Evolutionary conservation across 2,888 invertebrate genomes (phyloP).

Genomic region (Campaea margaritaria): DNA sequence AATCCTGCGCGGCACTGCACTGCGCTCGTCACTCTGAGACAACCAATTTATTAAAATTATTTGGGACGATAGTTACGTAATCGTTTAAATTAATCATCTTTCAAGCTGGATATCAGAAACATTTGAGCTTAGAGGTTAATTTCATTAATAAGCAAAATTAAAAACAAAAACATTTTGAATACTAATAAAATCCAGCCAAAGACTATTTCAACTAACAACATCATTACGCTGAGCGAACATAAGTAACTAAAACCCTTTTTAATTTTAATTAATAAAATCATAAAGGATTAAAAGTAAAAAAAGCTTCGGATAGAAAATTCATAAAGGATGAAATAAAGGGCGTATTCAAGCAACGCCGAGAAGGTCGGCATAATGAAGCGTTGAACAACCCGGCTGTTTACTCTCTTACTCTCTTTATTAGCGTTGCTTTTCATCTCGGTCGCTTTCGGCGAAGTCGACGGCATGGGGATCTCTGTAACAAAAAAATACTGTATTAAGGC

Average conservation of each 20-base stretch:
- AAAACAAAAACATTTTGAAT: not conserved
- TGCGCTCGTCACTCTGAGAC: too few species aligned
- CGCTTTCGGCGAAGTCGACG: slow-evolving; percentile 93
- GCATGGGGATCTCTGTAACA: slow-evolving; percentile 92
- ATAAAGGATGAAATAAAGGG: slow-evolving; percentile 15
- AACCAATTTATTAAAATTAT: too few species aligned
- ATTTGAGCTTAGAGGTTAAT: too few species aligned
- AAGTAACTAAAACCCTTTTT: slow-evolving; percentile 1
- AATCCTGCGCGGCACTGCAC: too few species aligned
- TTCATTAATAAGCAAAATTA: too few species aligned
- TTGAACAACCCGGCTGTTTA: slow-evolving; percentile 41
- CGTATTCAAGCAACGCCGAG: slow-evolving; percentile 7
- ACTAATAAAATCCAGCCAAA: not conserved
- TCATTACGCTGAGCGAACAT: not conserved
- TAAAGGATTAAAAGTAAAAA: slow-evolving; percentile 20
- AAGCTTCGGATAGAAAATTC: slow-evolving; percentile 16
- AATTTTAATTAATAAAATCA: slow-evolving; percentile 19
- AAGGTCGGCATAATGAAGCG: slow-evolving; percentile 30
- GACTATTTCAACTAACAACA: not conserved
- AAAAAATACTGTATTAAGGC: not conserved
- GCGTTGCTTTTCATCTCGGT: slow-evolving; percentile 91
- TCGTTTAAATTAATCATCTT: too few species aligned
- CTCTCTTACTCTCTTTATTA: slow-evolving; percentile 89
- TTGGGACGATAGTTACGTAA: too few species aligned
- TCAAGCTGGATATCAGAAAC: too few species aligned